Evolutionary conservation across 2,888 invertebrate genomes (phyloP), one percentile per base, ranked within the genome.

Genomic region (Petrolisthes cinctipes): DNA sequence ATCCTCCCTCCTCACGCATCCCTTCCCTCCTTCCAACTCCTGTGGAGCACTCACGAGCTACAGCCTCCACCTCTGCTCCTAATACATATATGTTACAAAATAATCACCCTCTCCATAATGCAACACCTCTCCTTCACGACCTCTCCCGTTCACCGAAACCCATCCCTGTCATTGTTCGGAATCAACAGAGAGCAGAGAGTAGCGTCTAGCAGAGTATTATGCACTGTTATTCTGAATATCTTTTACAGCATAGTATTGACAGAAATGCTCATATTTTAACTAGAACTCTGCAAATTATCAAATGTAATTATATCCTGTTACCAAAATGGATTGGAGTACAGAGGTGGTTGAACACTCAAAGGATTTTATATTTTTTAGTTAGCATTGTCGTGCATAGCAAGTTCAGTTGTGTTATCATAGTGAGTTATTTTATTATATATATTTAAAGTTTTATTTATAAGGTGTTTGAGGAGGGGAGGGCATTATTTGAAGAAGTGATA

Each of bases 71-170:
- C 17, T 66, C 66, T 37, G n/a, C 66, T 6, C 6, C 75, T 23
- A 23, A 56, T 17, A 54, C 73, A 5, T 17, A 56, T 9, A 76
- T 54, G 4, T 17, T 53, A 5, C 83, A 82, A 9, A 23, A 51
- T 53, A 54, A 68, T 75, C 87, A 87, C 81, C 87, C 87, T 53
- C 56, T 88, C 7, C 83, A 88, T 37, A 88, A 80, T 23, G 87
- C 87, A 7, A 88, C 87, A 6, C 87, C 87, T n/a, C 84, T 85
- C 9, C 78, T 88, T 20, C 88, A 88, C 66, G 87, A 88, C 66
- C 73, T 88, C 51, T 75, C 75, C 57, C 80, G 66, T 20, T 51
- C 75, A 17, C 80, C 87, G 6, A 88, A 88, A 75, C 23, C 75
- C 23, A 56, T 88, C 17, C 71, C 82, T 14, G 23, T 73, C 14